Base-by-base conservation (phyloP, 2,113 vertebrate species). In the Triplophysa dalaica region DNA sequence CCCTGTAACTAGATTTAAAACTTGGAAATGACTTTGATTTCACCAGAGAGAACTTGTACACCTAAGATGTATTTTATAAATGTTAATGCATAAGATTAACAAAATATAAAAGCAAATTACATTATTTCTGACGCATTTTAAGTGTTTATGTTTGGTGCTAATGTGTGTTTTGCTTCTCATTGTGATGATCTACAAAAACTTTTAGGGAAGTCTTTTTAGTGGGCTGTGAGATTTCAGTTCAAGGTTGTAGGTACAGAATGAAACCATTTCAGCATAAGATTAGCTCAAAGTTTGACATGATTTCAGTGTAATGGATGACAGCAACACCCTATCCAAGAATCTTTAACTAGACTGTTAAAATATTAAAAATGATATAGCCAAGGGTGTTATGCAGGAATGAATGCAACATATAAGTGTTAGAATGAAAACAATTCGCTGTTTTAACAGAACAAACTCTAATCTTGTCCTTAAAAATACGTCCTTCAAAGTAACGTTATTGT, bases 291-390 rank as follows among this genome's bases (percentile, higher is more conserved):
- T 1, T 22, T 17, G 14, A 50, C 2, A n/a, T 70, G 17, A 56
- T 56, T 56, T 33, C 2, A 26, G 43, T 16, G 33, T 29, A 29
- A 17, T 16, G 14, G 11, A 22, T 33, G 38, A 38, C 16, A 1
- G 24, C 48, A 65, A 67, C 69, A 48, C n/a, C 33, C 10, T 8
- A 14, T 13, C 1, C 16, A 0, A 54, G 17, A 38, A 60, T 50
- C 69, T 80, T 50, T 7, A 65, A 26, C 33, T 56, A 19, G 8
- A 63, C 21, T 50, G 54, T 14, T 24, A 24, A 61, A 77, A 73
- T 48, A 54, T 33, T 52, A n/a, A 61, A 63, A 48, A 58, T 80
- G 73, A 82, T 60, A 67, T 82, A 74, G 77, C 33, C 8, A 22
- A 56, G 29, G 60, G 33, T 7, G 24, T 72, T 65, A 83, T 64